A percentile compares a stretch with the other conserved stretches of the same genome.
phyloP scores from a whole-genome alignment of 2,888 invertebrate genomes.

The Atrina japonica region DNA sequence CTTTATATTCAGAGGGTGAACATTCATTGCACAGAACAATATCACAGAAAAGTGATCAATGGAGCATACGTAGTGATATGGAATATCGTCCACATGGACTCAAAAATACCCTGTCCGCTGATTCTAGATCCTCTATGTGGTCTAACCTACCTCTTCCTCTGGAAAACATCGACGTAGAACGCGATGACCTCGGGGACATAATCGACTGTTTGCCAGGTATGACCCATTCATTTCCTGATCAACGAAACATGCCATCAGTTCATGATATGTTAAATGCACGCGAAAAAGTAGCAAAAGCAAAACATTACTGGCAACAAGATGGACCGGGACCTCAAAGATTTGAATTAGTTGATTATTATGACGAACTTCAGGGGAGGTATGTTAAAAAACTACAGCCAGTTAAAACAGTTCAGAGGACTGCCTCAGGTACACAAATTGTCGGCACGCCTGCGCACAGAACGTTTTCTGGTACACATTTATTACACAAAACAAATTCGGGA shows the following conservation, averaged over 20 bases:
- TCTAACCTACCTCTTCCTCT: conserved; percentile 60
- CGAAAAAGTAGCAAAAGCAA: conserved; percentile 35
- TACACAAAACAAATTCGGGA: conserved; percentile 42
- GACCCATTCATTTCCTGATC: conserved; percentile 49
- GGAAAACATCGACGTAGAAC: conserved; percentile 57
- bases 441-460: conserved; percentile 37
- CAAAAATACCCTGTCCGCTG: conserved; percentile 58
- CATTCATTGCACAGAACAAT: conserved; percentile 46
- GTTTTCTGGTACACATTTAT: conserved; percentile 39
- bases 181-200: conserved; percentile 56
- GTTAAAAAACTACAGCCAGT: conserved; percentile 47
- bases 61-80: conserved; percentile 47
- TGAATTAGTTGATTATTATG: conserved; percentile 64
- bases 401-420: conserved; percentile 29
- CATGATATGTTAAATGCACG: conserved; percentile 53
- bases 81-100: conserved; percentile 51
- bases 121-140: conserved; percentile 61
- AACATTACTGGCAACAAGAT: conserved; percentile 37
- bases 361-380: conserved; percentile 55
- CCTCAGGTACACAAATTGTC: conserved; percentile 35
- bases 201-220: conserved; percentile 66
- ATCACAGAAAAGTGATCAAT: conserved; percentile 55
- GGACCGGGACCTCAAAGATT: conserved; percentile 51
- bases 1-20: conserved; percentile 29
- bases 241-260: conserved; percentile 45